Conservation (phyloP, 2,888 invertebrate genomes). For the Charanyca ferruginea region DNA sequence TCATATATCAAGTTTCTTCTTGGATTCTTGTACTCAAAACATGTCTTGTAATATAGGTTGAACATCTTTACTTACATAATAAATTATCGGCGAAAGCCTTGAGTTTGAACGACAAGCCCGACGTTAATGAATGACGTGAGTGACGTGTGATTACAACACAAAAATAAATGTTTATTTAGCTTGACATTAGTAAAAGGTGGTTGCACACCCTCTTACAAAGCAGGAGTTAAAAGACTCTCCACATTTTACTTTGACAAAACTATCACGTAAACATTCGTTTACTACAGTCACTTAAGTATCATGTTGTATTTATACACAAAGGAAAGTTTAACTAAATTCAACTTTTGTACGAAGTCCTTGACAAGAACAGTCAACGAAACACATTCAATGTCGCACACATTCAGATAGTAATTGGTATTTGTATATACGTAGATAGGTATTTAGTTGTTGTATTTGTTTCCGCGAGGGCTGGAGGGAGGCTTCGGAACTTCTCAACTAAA, state of each 20-base stretch:
- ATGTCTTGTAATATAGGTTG: background rate
- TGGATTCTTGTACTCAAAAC: background rate
- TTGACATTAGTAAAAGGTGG: too few species aligned
- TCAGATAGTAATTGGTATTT: slow-evolving; percentile 52
- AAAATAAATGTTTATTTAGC: too few species aligned
- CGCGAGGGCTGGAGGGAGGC: slow-evolving; percentile 30
- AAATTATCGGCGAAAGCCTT: background rate
- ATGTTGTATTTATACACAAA: slow-evolving; percentile 7
- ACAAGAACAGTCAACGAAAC: slow-evolving; percentile 50
- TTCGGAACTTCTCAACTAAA: slow-evolving; percentile 55
- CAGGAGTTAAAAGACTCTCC: background rate
- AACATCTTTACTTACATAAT: slow-evolving; percentile 17
- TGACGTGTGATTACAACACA: too few species aligned
- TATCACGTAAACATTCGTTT: slow-evolving; percentile 9
- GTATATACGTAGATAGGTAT: slow-evolving; percentile 6
- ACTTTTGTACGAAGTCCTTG: slow-evolving; percentile 9
- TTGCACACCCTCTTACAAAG: background rate
- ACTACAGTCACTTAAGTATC: slow-evolving; percentile 19
- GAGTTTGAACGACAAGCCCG: background rate
- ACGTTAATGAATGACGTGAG: too few species aligned
- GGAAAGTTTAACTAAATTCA: slow-evolving; percentile 8
- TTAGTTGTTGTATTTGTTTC: slow-evolving; percentile 50
- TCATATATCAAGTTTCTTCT: slow-evolving; percentile 22
- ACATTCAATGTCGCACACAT: slow-evolving; percentile 48
- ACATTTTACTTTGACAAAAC: background rate